Evolutionary conservation across 2,888 invertebrate genomes (phyloP), one percentile per base, ranked within the genome.

Genomic region (Epirrhoe alternata): DNA sequence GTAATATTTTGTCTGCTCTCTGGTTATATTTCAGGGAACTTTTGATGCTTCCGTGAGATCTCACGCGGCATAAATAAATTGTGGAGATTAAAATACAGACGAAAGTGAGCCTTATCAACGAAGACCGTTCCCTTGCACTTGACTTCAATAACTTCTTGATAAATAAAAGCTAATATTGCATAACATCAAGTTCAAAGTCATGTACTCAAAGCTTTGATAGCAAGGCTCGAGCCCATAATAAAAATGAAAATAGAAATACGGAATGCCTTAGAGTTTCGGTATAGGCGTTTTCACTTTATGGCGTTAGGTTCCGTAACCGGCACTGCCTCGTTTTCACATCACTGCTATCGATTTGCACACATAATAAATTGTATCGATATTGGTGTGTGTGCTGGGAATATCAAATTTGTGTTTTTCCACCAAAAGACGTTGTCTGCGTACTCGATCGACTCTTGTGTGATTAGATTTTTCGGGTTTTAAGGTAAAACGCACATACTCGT

Each of bases 251-350:
- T 79, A 80, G 72, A 79, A 79, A 80, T 78, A 77, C 74, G 68
- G 70, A 78, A 81, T 77, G 75, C 69, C 72, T 73, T 72, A 77
- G 74, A 73, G 71, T 73, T 56, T 73, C 69, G 74, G 76, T 79
- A 79, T 77, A 72, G 71, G 69, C 78, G 72, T 79, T 80, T 80
- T 74, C 76, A 75, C 74, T 83, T 84, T 81, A 83, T 77, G 80
- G 72, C 73, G 73, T 61, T 66, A 77, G 72, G 73, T 76, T 77
- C 69, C 77, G 76, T 77, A 75, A 76, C 73, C 75, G 76, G 74
- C 71, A 74, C 69, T 77, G 66, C 77, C 73, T 79, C 78, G 79
- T 80, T 78, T 77, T 81, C 76, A 77, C 77, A 77, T 81, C 72
- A 74, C 72, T 74, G 71, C 64, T 71, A 72, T 72, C 71, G 74